A percentile compares a stretch with the other conserved stretches of the same genome.
These are phyloP conservation scores for Abrostola triplasia DNA, from an alignment of 2,888 invertebrate genomes.

Conservation along the genomic window DNA sequence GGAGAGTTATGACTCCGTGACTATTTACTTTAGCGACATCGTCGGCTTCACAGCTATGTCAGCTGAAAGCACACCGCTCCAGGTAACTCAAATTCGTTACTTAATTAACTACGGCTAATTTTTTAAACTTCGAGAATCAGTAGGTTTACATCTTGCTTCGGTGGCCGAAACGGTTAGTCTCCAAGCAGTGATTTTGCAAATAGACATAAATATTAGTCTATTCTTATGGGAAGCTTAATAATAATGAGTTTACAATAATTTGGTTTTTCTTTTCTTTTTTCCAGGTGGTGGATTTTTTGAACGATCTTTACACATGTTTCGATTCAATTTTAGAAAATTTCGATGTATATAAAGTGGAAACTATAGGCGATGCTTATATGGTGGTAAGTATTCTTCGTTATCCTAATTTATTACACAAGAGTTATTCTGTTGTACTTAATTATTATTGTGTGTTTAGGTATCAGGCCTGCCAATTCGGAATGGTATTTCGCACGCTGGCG, in stretches of 20 bases:
- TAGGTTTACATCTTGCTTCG: too few relatives aligned
- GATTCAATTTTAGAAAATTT: constrained; percentile 97
- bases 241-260: background rate
- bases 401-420: background rate
- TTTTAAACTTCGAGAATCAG: too few relatives aligned
- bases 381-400: constrained; percentile 89
- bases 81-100: constrained; percentile 82
- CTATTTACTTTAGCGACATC: constrained; percentile 98
- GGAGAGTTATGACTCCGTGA: constrained; percentile 96
- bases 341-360: constrained; percentile 98
- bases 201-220: too few relatives aligned
- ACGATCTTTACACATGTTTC: constrained; percentile 97
- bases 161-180: too few relatives aligned
- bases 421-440: background rate
- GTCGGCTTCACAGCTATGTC: constrained; percentile 98
- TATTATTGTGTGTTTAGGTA: constrained; percentile 84
- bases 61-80: constrained; percentile 96
- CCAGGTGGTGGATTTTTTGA: constrained; percentile 97
- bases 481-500: constrained; percentile 96
- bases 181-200: too few relatives aligned
- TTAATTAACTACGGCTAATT: too few relatives aligned
- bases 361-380: constrained; percentile 97
- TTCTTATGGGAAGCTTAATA: too few relatives aligned
- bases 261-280: constrained; percentile 35
- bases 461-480: constrained; percentile 96